phyloP scores from a whole-genome alignment of 2,888 invertebrate species.

The Hemicrepidius hirtus region DNA sequence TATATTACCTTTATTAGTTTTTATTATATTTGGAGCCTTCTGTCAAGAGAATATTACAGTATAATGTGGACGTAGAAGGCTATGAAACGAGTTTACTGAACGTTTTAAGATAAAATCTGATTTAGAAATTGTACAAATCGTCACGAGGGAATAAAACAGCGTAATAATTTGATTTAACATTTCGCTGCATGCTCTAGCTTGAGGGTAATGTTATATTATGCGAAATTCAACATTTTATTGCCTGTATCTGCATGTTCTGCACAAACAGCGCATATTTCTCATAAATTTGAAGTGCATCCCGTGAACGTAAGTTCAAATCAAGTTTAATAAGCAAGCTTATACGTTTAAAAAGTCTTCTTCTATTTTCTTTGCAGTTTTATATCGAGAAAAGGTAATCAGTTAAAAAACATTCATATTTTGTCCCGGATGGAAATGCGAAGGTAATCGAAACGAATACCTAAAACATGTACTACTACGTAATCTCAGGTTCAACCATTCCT shows the following conservation, averaged over 20 bases:
- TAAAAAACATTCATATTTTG: too few relatives aligned
- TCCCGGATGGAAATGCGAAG: too few relatives aligned
- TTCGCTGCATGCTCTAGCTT: conserved; percentile 1
- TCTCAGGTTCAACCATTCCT: conserved; percentile 31
- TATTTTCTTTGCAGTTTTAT: too few relatives aligned
- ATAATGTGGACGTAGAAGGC: conserved; percentile 28
- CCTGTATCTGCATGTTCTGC: neutral
- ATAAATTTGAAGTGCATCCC: too few relatives aligned
- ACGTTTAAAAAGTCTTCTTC: too few relatives aligned
- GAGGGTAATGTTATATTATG: neutral
- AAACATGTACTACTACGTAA: conserved; percentile 32
- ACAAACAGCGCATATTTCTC: neutral
- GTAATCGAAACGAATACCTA: conserved; percentile 25
- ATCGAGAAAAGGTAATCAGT: too few relatives aligned
- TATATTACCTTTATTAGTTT: conserved; percentile 48
- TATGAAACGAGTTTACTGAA: conserved; percentile 31
- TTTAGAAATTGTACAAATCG: conserved; percentile 23
- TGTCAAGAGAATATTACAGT: conserved; percentile 39
- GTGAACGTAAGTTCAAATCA: too few relatives aligned
- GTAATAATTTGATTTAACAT: conserved; percentile 15
- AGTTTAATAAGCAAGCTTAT: too few relatives aligned
- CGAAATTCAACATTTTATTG: neutral
- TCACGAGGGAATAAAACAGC: neutral
- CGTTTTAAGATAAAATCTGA: conserved; percentile 30
- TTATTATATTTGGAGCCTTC: conserved; percentile 40